Percentiles rank a stretch among this genome's conserved stretches.
Conservation (phyloP, 2,797 vertebrate genomes). For the Sebastes reedi region DNA sequence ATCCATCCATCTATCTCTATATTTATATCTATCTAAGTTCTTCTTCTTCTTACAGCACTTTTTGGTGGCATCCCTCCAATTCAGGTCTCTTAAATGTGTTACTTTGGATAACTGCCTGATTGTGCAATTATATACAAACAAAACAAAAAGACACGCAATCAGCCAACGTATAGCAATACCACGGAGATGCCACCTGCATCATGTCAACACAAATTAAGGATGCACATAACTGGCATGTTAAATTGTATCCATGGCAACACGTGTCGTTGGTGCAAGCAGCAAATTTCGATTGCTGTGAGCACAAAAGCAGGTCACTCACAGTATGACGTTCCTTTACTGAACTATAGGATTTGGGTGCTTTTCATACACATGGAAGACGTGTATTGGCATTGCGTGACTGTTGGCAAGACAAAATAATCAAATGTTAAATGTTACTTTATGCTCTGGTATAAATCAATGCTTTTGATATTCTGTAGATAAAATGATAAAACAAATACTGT, state of each 20-base stretch:
- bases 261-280: not conserved
- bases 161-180: not conserved
- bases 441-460: not conserved
- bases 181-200: not conserved
- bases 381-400: not conserved
- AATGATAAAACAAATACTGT: not conserved
- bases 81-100: not conserved
- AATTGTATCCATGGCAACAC: conserved; percentile 21
- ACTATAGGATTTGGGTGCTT: not conserved
- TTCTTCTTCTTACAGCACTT: not conserved
- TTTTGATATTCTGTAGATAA: not conserved
- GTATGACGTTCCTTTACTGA: not conserved
- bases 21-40: not conserved
- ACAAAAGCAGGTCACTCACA: not conserved
- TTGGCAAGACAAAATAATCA: not conserved
- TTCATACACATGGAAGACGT: not conserved
- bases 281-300: not conserved
- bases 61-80: not conserved
- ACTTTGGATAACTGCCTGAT: not conserved
- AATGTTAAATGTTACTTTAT: not conserved
- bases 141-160: not conserved
- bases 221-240: not conserved
- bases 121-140: not conserved
- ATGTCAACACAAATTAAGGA: not conserved
- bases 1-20: not conserved